Base-by-base conservation (phyloP, 2,113 vertebrate genomes). In the Aegypius monachus region DNA sequence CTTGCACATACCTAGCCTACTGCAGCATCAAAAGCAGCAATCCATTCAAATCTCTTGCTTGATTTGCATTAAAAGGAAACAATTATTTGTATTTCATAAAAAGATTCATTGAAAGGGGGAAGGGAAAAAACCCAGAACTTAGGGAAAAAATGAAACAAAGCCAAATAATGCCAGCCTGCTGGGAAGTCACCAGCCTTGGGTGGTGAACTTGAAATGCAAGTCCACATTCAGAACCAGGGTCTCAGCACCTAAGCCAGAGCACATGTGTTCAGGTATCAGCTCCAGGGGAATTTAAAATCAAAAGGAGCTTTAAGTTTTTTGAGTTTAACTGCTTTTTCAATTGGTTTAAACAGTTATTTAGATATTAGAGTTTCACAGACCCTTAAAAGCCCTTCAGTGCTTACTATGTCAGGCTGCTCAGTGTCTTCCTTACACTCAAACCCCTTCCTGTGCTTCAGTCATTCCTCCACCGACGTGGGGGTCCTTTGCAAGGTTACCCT, bases 191-290 rank as follows among this genome's bases (percentile, higher is more conserved):
- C 27, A 84, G 55, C 29, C 42, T 88, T 40, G 45, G 22, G 31
- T 43, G 19, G 27, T 90, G 27, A 48, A 27, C 40, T 38, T 70
- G 23, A 86, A 92, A 80, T 20, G 19, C 27, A 70, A 77, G 36
- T 32, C 67, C 5, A 7, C 26, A 22, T 61, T 68, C 50, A 77
- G 68, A 93, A 61, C 6, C 15, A 53, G 14, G 11, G 38, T 32
- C n/a, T 71, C 1, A 1, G 16, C 0, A 0, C 36, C 32, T 66
- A 77, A 71, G 27, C 42, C 6, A 34, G 20, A 83, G 89, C 45
- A 63, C 16, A 25, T 0, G 0, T 63, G 27, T 58, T 87, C 61
- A 77, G 36, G 29, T 65, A 34, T 61, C 66, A 65, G 25, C 31
- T 82, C 26, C 31, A 43, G 8, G 13, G 27, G 66, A 47, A 43